phyloP scores from a whole-genome alignment of 30 jellyfish, hydroid and myxozoan species.

The Pelagia noctiluca region DNA sequence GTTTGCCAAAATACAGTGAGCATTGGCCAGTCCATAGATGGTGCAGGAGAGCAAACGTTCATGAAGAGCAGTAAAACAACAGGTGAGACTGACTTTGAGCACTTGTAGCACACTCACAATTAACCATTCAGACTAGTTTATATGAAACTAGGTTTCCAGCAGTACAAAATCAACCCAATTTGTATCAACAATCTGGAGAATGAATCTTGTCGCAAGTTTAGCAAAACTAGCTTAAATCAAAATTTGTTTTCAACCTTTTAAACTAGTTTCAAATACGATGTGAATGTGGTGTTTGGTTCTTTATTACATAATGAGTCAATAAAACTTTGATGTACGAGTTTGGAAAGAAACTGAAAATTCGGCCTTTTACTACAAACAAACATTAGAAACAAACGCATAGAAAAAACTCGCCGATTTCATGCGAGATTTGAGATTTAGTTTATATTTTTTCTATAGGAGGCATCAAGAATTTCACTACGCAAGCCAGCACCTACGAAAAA shows the following conservation, averaged over 20 bases:
- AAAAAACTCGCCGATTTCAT: no score
- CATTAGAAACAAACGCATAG: no score
- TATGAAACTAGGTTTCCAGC: neutral
- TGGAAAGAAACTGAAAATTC: neutral
- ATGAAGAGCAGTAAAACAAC: slow-evolving; percentile 32
- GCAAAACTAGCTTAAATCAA: no score
- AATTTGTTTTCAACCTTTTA: no score
- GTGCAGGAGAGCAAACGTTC: slow-evolving; percentile 56
- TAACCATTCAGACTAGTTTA: neutral
- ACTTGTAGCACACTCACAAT: neutral
- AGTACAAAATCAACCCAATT: no score
- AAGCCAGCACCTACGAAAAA: slow-evolving; percentile 38
- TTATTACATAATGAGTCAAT: no score
- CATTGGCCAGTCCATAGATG: slow-evolving; percentile 47
- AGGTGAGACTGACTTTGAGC: slow-evolving; percentile 11
- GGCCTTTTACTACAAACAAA: neutral
- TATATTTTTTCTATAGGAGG: slow-evolving; percentile 41
- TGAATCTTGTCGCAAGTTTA: no score
- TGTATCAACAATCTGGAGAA: no score
- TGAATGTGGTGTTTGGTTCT: no score
- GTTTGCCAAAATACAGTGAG: slow-evolving; percentile 23
- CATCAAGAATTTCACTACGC: slow-evolving; percentile 35
- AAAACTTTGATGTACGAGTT: neutral
- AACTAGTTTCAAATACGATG: no score
- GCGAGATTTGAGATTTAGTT: no score